Base-by-base conservation (phyloP, 2,797 vertebrate species). In the Sylvilagus floridanus region DNA sequence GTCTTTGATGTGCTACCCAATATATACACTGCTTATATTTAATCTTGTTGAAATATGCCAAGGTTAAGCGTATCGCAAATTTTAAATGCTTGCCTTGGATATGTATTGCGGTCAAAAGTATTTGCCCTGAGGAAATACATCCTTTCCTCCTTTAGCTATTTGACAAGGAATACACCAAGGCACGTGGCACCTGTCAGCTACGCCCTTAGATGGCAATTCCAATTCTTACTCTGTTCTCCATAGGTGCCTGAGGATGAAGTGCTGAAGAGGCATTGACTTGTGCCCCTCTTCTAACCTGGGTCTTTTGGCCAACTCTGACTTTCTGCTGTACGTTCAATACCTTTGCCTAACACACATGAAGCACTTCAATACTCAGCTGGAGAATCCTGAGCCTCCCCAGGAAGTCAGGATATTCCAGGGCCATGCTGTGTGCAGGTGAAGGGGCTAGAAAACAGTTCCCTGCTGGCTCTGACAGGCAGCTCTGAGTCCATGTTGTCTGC, bases 81-180 rank as follows among this genome's bases (percentile, higher is more conserved):
- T 96, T 96, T 77, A 94, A 96, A 91, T 69, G 52, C 91, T 72
- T 77, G 63, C 26, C 4, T 14, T 83, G 22, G 24, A 88, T 87
- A 84, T 13, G 52, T 50, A 71, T 90, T 97, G 93, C 95, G 79
- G 94, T 96, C 35, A 94, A 66, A 60, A 93, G 75, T 37, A 92
- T 13, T n/a, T 66, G 91, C 1, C 52, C 57, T 95, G 92, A 86
- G 86, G n/a, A 92, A 97, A 84, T 65, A 86, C 24, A 0, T 0
- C 19, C 26, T 26, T 30, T 96, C 22, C 9, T 14, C 26, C 22
- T 90, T 94, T 65, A 42, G 54, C 17, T 84, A 66, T 75, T 92
- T 85, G 32, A 93, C 78, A 94, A 63, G 76, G 16, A 47, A 91
- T 63, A 37, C n/a, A 63, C 5, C n/a, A 9, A 17, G 42, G 13